Evolutionary conservation across 2,888 invertebrate genomes (phyloP), one percentile per base, ranked within the genome.

Genomic region (Scaptomyza tumidula): DNA sequence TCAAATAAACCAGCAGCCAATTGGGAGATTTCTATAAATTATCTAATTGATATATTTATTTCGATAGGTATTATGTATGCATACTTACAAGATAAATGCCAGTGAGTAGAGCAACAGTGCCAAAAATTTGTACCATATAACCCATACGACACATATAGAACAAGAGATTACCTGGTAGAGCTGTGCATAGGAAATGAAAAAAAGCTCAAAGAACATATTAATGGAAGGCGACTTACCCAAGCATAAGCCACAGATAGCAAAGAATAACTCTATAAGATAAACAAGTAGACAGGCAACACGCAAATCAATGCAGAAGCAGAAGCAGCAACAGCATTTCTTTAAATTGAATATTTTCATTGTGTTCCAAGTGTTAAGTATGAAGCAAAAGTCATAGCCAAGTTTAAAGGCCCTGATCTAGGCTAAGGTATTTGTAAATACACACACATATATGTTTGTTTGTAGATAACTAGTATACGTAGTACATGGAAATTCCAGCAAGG

Each of bases 401-500:
- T 55, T 10, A 37, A 13, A 58, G 39, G 53, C 66, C 49, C 50
- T 16, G 45, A 57, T 46, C 41, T 55, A 1, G 43, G 45, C 29
- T 49, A 45, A 59, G 57, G 67, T 63, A 56, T 72, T 19, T 55
- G 33, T 58, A 39, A 52, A 24, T 13, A 44, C 43, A 43, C 43
- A 35, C 16, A 33, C 16, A 54, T 39, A 52, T 45, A 56, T 46
- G 57, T 33, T 5, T 9, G 29, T 29, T 7, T 29, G 33, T 13
- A 37, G n/a, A 39, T 16, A 60, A 49, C 61, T 35, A 54, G 63
- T 46, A 10, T 14, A 29, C 19, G 41, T 37, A 53, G 43, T 56
- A 66, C 48, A 45, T 49, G 66, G 39, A 56, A 50, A 41, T 39
- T 65, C 19, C 31, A 66, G 73, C 77, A 85, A 88, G 88, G 88